These are phyloP conservation scores for Hypanus sabinus DNA, from an alignment of 2,113 vertebrate species.

Conservation along the genomic window DNA sequence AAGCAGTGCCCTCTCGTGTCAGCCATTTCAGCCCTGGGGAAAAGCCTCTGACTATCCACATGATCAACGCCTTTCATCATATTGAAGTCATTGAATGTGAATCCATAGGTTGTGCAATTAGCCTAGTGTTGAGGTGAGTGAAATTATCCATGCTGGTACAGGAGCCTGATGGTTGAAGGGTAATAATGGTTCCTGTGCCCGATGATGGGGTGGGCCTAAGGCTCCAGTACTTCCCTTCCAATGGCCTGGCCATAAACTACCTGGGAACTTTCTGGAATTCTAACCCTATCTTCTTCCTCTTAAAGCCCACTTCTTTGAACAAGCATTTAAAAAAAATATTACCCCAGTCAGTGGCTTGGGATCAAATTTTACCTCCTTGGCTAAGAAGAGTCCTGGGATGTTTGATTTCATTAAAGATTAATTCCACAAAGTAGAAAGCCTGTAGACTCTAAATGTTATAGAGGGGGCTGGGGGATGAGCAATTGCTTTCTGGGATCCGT, in stretches of 20 bases:
- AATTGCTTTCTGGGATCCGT: background rate
- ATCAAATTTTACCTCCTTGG: background rate
- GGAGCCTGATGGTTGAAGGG: too few relatives aligned
- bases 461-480: slow-evolving; percentile 12
- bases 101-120: too few relatives aligned
- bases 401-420: background rate
- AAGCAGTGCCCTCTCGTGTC: too few relatives aligned
- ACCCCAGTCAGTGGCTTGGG: background rate
- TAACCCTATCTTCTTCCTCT: background rate
- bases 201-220: too few relatives aligned
- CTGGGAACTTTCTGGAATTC: background rate
- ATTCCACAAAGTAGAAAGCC: background rate
- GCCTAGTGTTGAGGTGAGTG: too few relatives aligned
- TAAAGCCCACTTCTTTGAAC: background rate
- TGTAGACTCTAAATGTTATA: slow-evolving; percentile 43
- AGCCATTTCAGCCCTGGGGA: too few relatives aligned
- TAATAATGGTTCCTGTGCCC: too few relatives aligned
- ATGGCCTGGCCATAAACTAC: background rate
- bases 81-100: too few relatives aligned
- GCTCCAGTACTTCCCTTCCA: too few relatives aligned
- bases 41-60: too few relatives aligned
- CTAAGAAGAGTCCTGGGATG: background rate
- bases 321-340: background rate
- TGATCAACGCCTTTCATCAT: too few relatives aligned
- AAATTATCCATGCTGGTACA: too few relatives aligned